Evolutionary conservation across 37 sponge, comb jelly and placozoan genomes (phyloP).

Genomic region (Ephydatia muelleri): DNA sequence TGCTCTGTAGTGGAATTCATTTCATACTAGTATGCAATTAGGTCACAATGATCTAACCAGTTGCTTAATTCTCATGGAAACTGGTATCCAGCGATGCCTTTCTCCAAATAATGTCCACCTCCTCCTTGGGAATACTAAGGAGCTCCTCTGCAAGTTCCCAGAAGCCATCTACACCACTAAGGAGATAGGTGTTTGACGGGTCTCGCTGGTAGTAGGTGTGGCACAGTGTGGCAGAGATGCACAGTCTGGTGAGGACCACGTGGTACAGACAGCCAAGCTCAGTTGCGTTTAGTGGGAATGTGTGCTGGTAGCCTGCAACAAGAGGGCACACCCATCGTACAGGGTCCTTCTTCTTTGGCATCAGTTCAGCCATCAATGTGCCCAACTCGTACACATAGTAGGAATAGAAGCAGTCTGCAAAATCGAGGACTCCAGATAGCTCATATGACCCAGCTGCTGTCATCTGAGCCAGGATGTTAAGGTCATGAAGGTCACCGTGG

Average conservation of each 20-base stretch:
- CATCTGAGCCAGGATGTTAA: neutral
- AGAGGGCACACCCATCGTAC: neutral
- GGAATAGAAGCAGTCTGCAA: constrained; percentile 11
- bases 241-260: neutral
- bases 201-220: neutral
- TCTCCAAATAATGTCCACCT: constrained; percentile 2
- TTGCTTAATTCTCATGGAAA: neutral
- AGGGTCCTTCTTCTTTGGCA: neutral
- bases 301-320: neutral
- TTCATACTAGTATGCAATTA: no score
- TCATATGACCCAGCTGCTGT: neutral
- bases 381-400: constrained; percentile 8
- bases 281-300: neutral
- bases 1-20: no score
- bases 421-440: constrained; percentile 8
- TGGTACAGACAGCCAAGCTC: constrained; percentile 2
- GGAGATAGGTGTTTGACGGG: neutral
- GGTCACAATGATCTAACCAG: no score
- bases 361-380: constrained; percentile 1
- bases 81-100: neutral
- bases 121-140: constrained; percentile 2
- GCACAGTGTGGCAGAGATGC: neutral
- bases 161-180: neutral
- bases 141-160: constrained; percentile 18
- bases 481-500: constrained; percentile 19